Evolutionary conservation across 2,113 vertebrate species (phyloP).

Genomic region (Kryptolebias marmoratus): DNA sequence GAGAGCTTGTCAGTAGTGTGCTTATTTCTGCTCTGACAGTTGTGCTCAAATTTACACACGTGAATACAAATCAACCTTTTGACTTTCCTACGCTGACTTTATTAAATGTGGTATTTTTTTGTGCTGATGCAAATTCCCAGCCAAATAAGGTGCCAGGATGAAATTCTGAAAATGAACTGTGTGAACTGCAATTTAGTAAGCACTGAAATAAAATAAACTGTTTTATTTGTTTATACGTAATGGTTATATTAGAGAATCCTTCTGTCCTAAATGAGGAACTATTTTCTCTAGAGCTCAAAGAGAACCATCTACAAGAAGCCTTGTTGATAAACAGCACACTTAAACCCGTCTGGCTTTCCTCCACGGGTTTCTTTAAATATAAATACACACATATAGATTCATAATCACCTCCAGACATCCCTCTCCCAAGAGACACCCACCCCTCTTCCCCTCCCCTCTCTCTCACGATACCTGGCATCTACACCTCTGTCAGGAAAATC

Average conservation of each 20-base stretch:
- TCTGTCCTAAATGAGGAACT: conserved; percentile 25
- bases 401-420: conserved; percentile 37
- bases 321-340: conserved; percentile 49
- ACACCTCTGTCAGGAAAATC: conserved; percentile 65
- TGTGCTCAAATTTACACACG: conserved; percentile 18
- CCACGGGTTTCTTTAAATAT: conserved; percentile 21
- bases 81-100: conserved; percentile 19
- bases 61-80: conserved; percentile 51
- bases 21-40: conserved; percentile 25
- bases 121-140: conserved; percentile 14
- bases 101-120: conserved; percentile 43
- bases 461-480: conserved; percentile 67
- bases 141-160: conserved; percentile 25
- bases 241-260: conserved; percentile 33
- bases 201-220: conserved; percentile 47
- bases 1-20: conserved; percentile 31
- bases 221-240: conserved; percentile 41
- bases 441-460: conserved; percentile 20
- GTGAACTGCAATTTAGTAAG: conserved; percentile 3
- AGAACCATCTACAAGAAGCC: conserved; percentile 35
- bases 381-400: conserved; percentile 19
- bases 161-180: conserved; percentile 11
- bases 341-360: conserved; percentile 49
- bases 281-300: conserved; percentile 23
- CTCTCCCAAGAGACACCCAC: conserved; percentile 39